Conservation (phyloP, 2,797 vertebrate species). For the Malacoctenus gilli region DNA sequence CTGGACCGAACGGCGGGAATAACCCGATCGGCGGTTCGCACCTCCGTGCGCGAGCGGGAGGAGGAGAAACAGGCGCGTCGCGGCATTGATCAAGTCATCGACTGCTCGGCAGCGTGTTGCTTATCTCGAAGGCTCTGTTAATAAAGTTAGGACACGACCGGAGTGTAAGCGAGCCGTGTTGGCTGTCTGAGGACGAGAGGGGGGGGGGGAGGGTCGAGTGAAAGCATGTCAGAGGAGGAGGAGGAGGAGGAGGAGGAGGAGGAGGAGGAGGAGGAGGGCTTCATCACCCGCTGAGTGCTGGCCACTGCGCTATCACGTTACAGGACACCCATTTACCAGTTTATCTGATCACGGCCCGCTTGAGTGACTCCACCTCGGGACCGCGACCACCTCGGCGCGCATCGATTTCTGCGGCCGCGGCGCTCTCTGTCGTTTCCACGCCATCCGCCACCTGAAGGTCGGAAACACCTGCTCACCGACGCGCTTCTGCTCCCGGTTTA, state of each 20-base stretch:
- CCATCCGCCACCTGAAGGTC: neutral
- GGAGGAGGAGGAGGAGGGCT: neutral
- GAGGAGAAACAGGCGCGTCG: no score
- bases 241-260: constrained; percentile 8
- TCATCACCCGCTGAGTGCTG: constrained; percentile 4
- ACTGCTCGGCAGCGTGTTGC: constrained; percentile 36
- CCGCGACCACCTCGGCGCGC: neutral
- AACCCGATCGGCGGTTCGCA: no score
- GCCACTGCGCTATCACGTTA: neutral
- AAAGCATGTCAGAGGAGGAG: neutral
- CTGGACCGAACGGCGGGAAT: neutral
- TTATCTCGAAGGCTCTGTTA: no score
- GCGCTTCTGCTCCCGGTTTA: no score
- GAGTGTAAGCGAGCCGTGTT: no score
- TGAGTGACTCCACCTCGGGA: constrained; percentile 8
- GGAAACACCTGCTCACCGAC: neutral
- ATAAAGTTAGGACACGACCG: no score
- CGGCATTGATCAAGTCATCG: constrained; percentile 63
- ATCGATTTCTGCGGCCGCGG: constrained; percentile 17
- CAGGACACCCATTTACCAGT: constrained; percentile 7
- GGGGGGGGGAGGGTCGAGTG: neutral
- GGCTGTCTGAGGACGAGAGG: no score
- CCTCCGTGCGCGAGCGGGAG: no score
- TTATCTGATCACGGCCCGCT: constrained; percentile 25
- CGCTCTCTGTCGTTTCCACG: neutral